Evolutionary conservation across 2,888 invertebrate genomes (phyloP).

Genomic region (Tyria jacobaeae): DNA sequence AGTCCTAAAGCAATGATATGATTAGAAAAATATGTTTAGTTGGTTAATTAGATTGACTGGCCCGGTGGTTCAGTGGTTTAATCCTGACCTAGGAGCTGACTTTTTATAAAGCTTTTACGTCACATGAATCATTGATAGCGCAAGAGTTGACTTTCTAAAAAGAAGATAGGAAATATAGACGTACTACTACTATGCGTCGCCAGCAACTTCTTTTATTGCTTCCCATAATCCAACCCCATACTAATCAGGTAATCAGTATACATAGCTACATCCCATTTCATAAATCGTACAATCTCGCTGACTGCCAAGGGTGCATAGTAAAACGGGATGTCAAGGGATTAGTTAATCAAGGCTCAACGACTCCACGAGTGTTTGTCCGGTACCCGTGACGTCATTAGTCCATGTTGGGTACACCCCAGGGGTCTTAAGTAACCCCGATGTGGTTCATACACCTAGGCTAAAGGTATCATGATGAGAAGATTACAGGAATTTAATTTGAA

Average conservation of each 20-base stretch:
- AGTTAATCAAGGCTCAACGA: constrained; percentile 49
- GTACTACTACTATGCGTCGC: too few relatives aligned
- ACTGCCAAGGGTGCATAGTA: constrained; percentile 50
- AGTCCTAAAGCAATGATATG: too few relatives aligned
- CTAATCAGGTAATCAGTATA: constrained; percentile 10
- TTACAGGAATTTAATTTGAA: constrained; percentile 4
- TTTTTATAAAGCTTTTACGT: too few relatives aligned
- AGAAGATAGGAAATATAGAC: too few relatives aligned
- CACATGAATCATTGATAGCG: too few relatives aligned
- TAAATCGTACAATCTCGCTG: constrained; percentile 41
- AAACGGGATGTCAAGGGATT: constrained; percentile 40
- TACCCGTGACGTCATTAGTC: constrained; percentile 43
- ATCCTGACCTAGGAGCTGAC: too few relatives aligned
- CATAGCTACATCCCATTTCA: background rate
- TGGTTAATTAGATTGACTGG: too few relatives aligned
- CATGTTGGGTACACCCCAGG: constrained; percentile 35
- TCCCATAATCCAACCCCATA: background rate
- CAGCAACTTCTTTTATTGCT: background rate
- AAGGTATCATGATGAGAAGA: constrained; percentile 5
- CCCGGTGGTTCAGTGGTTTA: too few relatives aligned
- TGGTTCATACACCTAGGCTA: background rate
- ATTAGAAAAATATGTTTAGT: too few relatives aligned
- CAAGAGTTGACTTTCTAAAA: too few relatives aligned
- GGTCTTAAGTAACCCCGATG: background rate
- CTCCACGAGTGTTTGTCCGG: constrained; percentile 40